Evolutionary conservation across 2,888 invertebrate genomes (phyloP).

Genomic region (Cataglyphis altisquamis): DNA sequence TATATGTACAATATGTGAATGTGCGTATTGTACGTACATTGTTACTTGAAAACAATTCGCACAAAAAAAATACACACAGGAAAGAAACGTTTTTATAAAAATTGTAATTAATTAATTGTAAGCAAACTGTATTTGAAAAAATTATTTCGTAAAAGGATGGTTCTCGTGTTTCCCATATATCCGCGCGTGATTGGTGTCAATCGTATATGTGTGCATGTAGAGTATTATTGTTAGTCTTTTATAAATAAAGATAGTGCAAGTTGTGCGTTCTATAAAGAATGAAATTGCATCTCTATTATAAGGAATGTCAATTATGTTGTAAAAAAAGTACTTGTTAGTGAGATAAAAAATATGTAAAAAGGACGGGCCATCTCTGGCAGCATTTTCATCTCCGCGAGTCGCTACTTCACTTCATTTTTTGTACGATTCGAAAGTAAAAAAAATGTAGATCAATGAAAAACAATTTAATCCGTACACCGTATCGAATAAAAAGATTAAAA

Average conservation of each 20-base stretch:
- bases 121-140: not conserved
- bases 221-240: slow-evolving; percentile 84
- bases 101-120: not conserved
- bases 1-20: not conserved
- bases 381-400: slow-evolving; percentile 50
- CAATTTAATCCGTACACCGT: not conserved
- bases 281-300: slow-evolving; percentile 81
- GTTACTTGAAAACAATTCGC: slow-evolving; percentile 19
- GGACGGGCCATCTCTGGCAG: slow-evolving; percentile 75
- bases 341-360: slow-evolving; percentile 77
- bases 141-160: not conserved
- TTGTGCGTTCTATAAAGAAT: slow-evolving; percentile 83
- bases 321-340: slow-evolving; percentile 80
- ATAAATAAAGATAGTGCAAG: slow-evolving; percentile 78
- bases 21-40: not conserved
- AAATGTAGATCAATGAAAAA: not conserved
- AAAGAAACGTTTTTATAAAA: slow-evolving; percentile 13
- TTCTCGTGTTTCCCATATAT: not conserved
- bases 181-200: slow-evolving; percentile 83
- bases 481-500: not conserved
- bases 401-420: not conserved
- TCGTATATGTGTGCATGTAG: slow-evolving; percentile 79
- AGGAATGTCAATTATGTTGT: slow-evolving; percentile 72
- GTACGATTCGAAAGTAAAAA: not conserved
- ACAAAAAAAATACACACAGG: not conserved